These are phyloP conservation scores for Alcis repandata DNA, from an alignment of 2,888 invertebrate species.

Conservation along the genomic window DNA sequence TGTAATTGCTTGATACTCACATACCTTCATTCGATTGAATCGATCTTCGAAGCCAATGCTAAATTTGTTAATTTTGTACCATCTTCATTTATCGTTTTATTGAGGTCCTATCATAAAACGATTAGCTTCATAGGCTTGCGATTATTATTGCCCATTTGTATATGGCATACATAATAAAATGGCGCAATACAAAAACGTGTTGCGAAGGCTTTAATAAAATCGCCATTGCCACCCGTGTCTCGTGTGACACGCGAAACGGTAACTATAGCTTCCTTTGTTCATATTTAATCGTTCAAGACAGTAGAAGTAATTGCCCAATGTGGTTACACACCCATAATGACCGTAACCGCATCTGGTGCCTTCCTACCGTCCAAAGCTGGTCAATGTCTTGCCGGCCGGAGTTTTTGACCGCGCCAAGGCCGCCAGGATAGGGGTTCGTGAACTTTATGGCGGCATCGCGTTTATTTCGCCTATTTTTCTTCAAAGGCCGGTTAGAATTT, in stretches of 20 bases:
- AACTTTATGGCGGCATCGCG: conserved; percentile 65
- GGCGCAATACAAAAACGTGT: conserved; percentile 28
- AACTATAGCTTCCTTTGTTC: conserved; percentile 76
- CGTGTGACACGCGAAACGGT: conserved; percentile 74
- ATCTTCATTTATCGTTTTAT: conserved; percentile 16
- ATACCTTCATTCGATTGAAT: not conserved
- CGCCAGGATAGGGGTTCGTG: conserved; percentile 74
- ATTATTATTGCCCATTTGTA: conserved; percentile 17
- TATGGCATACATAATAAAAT: conserved; percentile 23
- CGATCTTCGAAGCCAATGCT: not conserved
- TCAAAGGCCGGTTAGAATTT: conserved; percentile 20
- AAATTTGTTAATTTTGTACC: conserved; percentile 1
- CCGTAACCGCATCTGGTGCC: conserved; percentile 68
- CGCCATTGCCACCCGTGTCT: conserved; percentile 69
- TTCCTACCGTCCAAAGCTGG: conserved; percentile 64
- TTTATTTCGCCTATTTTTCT: conserved; percentile 41
- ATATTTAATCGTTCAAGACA: conserved; percentile 74
- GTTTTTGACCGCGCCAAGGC: conserved; percentile 82
- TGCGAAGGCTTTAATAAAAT: conserved; percentile 49
- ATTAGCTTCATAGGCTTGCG: conserved; percentile 1
- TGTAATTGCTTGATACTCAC: conserved; percentile 14
- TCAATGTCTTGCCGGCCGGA: conserved; percentile 74
- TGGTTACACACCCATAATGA: conserved; percentile 70
- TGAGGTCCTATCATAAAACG: conserved; percentile 8
- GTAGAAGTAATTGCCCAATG: conserved; percentile 77